Evolutionary conservation across 2,113 vertebrate species (phyloP).

Genomic region (Hemiscyllium ocellatum): DNA sequence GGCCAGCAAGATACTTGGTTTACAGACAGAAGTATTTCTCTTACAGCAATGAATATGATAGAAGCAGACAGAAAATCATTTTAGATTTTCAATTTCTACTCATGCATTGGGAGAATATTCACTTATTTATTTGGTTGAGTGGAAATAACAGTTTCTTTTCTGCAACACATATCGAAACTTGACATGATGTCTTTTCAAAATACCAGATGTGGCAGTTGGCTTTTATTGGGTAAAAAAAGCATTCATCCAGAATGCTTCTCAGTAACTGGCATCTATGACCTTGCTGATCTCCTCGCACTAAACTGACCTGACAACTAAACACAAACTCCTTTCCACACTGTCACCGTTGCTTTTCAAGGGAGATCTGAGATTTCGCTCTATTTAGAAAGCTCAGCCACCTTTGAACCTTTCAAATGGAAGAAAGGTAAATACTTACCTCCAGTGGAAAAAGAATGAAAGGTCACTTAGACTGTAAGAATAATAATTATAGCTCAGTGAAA

Average conservation of each 20-base stretch:
- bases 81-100: conserved; percentile 31
- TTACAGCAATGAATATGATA: neutral
- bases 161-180: neutral
- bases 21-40: neutral
- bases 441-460: too few species aligned
- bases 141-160: conserved; percentile 17
- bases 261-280: neutral
- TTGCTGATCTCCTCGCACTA: conserved; percentile 13
- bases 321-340: conserved; percentile 1
- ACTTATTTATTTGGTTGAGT: conserved; percentile 34
- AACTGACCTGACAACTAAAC: conserved; percentile 29
- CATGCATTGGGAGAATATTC: conserved; percentile 24
- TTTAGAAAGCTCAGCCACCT: neutral
- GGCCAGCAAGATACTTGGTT: neutral
- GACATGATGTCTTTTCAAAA: conserved; percentile 16
- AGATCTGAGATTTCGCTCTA: neutral
- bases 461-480: neutral
- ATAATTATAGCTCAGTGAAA: neutral
- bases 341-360: neutral
- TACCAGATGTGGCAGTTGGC: conserved; percentile 30
- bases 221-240: conserved; percentile 25
- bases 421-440: neutral
- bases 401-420: neutral
- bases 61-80: conserved; percentile 27
- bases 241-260: conserved; percentile 12